Evolutionary conservation across 2,797 vertebrate genomes (phyloP), one percentile per base, ranked within the genome.

Genomic region (Sebastes taczanowskii): DNA sequence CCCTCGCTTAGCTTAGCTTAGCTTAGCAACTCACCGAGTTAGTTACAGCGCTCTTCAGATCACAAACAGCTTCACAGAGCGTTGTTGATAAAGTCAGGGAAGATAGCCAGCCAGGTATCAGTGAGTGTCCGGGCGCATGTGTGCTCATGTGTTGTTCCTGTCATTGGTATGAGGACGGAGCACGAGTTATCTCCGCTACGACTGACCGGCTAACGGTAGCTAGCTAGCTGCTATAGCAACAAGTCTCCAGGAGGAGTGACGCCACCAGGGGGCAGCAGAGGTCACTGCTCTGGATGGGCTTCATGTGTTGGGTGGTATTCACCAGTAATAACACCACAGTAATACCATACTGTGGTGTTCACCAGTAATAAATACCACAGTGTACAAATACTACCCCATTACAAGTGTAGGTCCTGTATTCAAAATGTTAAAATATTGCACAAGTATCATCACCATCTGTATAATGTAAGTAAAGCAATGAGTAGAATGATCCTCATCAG

Each of bases 141-240:
- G 66, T 89, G 71, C 67, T 9, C 6, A 58, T 58, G 25, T 3
- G 4, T 53, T 82, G 80, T 78, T 81, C 77, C 84, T 85, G 88
- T 92, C 91, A 92, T 90, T 81, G 78, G 83, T 86, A 29, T 87
- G 80, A 86, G 90, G 87, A 93, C 86, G 88, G 86, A 89, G 74
- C 83, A 73, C 68, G 80, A 86, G 75, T 82, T 38, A 38, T 38
- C 9, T 64, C 32, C 22, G 22, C 46, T 64, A 9, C 22, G 35
- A 38, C 35, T 38, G 62, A 71, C 34, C 9, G 32, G 66, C 85
- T 89, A 82, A 72, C 59, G 82, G 20, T 81, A 82, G 78, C 23
- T 72, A 83, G 85, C 80, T 87, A 61, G 14, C 10, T 38, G 84
- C 81, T 91, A 77, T 46, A n/a, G 91, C 92, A 94, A 93, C 92